Percentiles rank a stretch among this genome's conserved stretches.
These are phyloP conservation scores for Catharus bicknelli DNA, from an alignment of 2,113 vertebrate species.

Conservation along the genomic window DNA sequence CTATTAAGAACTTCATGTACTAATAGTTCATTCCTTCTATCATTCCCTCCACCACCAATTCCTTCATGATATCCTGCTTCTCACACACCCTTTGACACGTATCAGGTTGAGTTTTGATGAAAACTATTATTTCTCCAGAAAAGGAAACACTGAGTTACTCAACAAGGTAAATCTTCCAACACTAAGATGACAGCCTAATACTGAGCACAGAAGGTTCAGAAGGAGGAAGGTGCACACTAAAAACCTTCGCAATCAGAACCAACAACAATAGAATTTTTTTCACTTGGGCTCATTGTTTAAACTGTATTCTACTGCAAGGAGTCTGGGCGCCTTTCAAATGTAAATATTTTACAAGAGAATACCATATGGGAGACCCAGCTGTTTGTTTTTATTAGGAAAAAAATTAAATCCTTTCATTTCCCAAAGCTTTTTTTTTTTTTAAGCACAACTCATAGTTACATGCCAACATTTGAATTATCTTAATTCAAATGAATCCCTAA, in stretches of 20 bases:
- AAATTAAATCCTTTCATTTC: constrained; percentile 61
- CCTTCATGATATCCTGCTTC: neutral
- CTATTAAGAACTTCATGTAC: neutral
- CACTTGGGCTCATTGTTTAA: constrained; percentile 59
- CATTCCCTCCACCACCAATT: neutral
- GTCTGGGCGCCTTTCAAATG: constrained; percentile 72
- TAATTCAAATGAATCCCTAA: constrained; percentile 66
- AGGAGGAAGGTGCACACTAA: neutral
- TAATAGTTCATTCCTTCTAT: neutral
- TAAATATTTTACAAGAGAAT: constrained; percentile 75
- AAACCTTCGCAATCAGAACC: constrained; percentile 26
- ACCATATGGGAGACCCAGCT: constrained; percentile 73
- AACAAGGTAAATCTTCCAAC: neutral
- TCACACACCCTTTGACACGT: neutral
- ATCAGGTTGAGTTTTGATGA: neutral
- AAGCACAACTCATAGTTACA: neutral
- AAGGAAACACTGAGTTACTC: neutral
- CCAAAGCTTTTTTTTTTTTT: constrained; percentile 1
- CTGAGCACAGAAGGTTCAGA: neutral
- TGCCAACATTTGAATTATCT: constrained; percentile 65
- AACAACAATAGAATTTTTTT: constrained; percentile 45
- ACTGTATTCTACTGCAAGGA: constrained; percentile 52
- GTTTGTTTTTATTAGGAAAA: constrained; percentile 71
- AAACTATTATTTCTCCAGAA: constrained; percentile 7
- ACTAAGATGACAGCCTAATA: fast-evolving